These are phyloP conservation scores for Ptiloglossa arizonensis DNA, from an alignment of 1,140 invertebrate genomes.

Conservation along the genomic window DNA sequence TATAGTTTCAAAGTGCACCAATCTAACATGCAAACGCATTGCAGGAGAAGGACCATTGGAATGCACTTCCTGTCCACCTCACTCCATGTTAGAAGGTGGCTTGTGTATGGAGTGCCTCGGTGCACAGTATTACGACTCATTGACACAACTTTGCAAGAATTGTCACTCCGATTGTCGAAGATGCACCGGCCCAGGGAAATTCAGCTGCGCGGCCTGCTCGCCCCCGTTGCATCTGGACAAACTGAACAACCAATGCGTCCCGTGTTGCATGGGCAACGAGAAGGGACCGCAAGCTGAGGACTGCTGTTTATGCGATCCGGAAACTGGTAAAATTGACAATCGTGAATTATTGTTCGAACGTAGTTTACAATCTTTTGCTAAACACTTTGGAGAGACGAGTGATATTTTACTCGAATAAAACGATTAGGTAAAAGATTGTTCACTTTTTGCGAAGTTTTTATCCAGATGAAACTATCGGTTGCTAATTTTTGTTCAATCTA, in stretches of 20 bases:
- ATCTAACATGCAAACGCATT: conserved; percentile 20
- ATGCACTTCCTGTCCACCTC: conserved; percentile 87
- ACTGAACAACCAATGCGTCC: conserved; percentile 88
- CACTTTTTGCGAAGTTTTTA: too few relatives aligned
- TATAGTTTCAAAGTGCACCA: too few relatives aligned
- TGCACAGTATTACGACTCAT: conserved; percentile 87
- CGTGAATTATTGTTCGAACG: too few relatives aligned
- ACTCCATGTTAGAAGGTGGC: conserved; percentile 88
- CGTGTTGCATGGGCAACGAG: conserved; percentile 84
- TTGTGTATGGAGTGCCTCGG: conserved; percentile 88
- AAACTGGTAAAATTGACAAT: conserved; percentile 84
- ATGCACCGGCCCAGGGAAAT: conserved; percentile 87
- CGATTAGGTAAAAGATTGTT: too few relatives aligned
- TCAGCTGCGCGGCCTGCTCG: conserved; percentile 86
- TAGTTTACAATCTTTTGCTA: too few relatives aligned
- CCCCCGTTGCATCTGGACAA: conserved; percentile 85
- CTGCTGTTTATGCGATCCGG: conserved; percentile 86
- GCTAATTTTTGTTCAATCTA: too few relatives aligned
- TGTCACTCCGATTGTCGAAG: conserved; percentile 87
- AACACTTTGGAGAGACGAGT: too few relatives aligned
- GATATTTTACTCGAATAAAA: too few relatives aligned
- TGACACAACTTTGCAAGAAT: conserved; percentile 85
- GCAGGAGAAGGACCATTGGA: conserved; percentile 87
- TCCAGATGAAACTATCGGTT: too few relatives aligned
- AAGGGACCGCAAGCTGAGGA: conserved; percentile 79